Percentiles rank a stretch among this genome's conserved stretches.
phyloP scores from a whole-genome alignment of 2,113 vertebrate species.

The Rhinoderma darwinii region DNA sequence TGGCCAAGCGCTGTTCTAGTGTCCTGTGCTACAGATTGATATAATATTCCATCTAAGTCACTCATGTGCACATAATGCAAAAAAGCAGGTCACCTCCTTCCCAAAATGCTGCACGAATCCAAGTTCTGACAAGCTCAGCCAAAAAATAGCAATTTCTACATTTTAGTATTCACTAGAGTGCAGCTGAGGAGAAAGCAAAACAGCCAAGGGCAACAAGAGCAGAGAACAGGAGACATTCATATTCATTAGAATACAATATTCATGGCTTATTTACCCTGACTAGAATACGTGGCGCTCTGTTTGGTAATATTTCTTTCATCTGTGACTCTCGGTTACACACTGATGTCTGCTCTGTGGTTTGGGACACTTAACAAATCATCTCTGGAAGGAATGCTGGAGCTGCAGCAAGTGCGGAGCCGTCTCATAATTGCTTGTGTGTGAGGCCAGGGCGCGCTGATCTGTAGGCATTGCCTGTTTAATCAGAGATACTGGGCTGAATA shows the following conservation, averaged over 20 bases:
- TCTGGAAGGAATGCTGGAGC: not conserved
- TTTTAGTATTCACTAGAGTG: slow-evolving; percentile 31
- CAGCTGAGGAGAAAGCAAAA: slow-evolving; percentile 2
- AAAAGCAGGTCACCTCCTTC: slow-evolving; percentile 40
- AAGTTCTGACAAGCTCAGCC: slow-evolving; percentile 36
- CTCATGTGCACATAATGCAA: slow-evolving; percentile 24
- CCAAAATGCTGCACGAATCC: slow-evolving; percentile 37
- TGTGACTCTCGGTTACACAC: not conserved
- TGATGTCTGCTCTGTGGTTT: slow-evolving; percentile 29
- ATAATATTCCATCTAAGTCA: not conserved
- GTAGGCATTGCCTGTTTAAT: not conserved
- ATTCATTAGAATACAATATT: slow-evolving; percentile 38
- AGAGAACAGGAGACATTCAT: slow-evolving; percentile 20
- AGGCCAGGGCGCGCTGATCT: not conserved
- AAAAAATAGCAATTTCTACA: slow-evolving; percentile 15
- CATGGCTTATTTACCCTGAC: slow-evolving; percentile 6
- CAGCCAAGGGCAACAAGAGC: slow-evolving; percentile 16
- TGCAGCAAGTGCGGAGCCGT: not conserved
- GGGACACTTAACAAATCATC: slow-evolving; percentile 25
- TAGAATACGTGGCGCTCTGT: not conserved
- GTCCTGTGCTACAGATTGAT: not conserved
- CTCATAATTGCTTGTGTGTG: not conserved
- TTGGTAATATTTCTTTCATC: slow-evolving; percentile 26
- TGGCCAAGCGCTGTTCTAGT: no score
- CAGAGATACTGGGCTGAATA: no score